Evolutionary conservation across 1,140 invertebrate species (phyloP).

Genomic region (Drosophila micromelanica): DNA sequence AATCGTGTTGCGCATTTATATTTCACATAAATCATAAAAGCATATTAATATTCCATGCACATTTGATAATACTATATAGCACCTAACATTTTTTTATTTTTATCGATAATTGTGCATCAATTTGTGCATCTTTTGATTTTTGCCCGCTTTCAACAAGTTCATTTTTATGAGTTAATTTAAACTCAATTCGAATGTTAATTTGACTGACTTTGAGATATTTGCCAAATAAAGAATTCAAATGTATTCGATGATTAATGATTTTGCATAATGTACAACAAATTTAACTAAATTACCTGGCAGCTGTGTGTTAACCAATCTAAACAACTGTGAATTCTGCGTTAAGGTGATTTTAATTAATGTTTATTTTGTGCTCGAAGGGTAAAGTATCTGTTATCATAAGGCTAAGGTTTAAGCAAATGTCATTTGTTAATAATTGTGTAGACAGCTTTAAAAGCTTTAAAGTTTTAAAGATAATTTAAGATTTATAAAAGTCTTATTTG

Average conservation of each 20-base stretch:
- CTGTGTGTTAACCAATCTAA: conserved; percentile 19
- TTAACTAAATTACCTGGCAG: conserved; percentile 20
- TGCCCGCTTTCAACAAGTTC: conserved; percentile 7
- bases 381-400: conserved; percentile 3
- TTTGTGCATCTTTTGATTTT: conserved; percentile 12
- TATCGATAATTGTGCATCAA: conserved; percentile 27
- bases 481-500: no score
- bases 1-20: conserved; percentile 6
- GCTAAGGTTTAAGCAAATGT: not conserved
- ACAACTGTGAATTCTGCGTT: not conserved
- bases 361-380: not conserved
- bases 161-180: not conserved
- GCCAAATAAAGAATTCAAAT: conserved; percentile 28
- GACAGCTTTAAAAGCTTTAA: no score
- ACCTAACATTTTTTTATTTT: conserved; percentile 5
- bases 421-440: not conserved
- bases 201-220: conserved; percentile 16
- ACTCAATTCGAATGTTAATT: conserved; percentile 20
- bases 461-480: no score
- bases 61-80: conserved; percentile 5
- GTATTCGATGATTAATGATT: conserved; percentile 32
- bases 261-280: not conserved
- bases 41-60: conserved; percentile 4
- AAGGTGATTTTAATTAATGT: conserved; percentile 5
- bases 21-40: not conserved